Base-by-base conservation (phyloP, 1,140 invertebrate genomes). In the Dolichoris vasculosae region DNA sequence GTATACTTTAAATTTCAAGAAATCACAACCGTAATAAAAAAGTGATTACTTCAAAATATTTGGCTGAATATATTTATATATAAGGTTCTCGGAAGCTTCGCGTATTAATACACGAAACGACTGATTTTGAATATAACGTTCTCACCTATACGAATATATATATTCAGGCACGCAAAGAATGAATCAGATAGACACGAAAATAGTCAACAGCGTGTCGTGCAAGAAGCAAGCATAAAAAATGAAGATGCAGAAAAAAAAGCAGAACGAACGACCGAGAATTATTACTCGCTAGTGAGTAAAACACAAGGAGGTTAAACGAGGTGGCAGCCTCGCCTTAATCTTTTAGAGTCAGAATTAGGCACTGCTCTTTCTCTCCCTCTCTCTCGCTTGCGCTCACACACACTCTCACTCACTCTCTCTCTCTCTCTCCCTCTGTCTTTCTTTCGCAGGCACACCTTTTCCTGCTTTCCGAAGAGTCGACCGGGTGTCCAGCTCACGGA, bases 381-480 rank as follows among this genome's bases (percentile, higher is more conserved):
- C 55, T 32, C 78, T 76, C 40, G n/a, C n/a, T n/a, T n/a, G n/a
- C n/a, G n/a, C n/a, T n/a, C n/a, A n/a, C n/a, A n/a, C n/a, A n/a
- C n/a, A n/a, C n/a, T 82, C 55, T 86, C 55, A 63, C 80, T 81
- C 46, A 32, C 48, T 82, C 46, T 83, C 71, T 63, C 55, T n/a
- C 32, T 51, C 79, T 63, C 43, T 67, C 35, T 69, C 8, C 11
- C n/a, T 77, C 59, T 8, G 30, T 38, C 26, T 15, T 35, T 32
- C 30, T 40, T 30, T 63, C 26, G 79, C 67, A 86, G 92, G 90
- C 92, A 91, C 92, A 88, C 92, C 92, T 90, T 93, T 93, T 93
- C 93, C 93, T 93, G 93, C 92, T 92, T 92, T 87, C 92, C 91
- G 92, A 92, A 87, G 89, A 92, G 91, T 91, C 90, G 89, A 11